A percentile compares a stretch with the other conserved stretches of the same genome.
phyloP scores from a whole-genome alignment of 2,113 vertebrate species.

The Phasianus colchicus region DNA sequence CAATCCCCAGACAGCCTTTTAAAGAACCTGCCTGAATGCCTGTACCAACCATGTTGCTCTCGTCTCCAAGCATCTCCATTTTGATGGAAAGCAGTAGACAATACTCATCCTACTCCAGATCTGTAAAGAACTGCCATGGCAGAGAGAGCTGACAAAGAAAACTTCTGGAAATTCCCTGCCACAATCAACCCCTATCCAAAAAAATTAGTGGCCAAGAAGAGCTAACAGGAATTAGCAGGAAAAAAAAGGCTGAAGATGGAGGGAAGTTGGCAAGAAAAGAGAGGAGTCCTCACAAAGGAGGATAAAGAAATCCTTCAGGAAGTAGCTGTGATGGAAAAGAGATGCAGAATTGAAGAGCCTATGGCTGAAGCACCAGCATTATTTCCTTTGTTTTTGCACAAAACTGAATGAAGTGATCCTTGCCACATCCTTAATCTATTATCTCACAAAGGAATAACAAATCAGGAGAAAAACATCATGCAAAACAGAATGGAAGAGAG shows the following conservation, averaged over 20 bases:
- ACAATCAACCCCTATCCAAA: neutral
- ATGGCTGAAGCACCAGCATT: neutral
- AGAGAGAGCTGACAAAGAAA: neutral
- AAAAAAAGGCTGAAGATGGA: neutral
- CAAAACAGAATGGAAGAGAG: neutral
- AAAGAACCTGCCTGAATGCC: neutral
- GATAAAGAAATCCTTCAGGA: neutral
- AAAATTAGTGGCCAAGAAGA: neutral
- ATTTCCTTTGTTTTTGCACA: neutral
- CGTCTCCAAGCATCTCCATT: neutral
- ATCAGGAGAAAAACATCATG: neutral
- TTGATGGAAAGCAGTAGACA: neutral
- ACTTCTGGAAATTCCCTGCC: neutral
- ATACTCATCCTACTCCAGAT: neutral
- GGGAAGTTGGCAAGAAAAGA: neutral
- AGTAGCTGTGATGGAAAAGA: neutral
- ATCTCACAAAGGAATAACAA: neutral
- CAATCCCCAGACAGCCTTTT: neutral
- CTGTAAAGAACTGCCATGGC: neutral
- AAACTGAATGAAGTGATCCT: neutral
- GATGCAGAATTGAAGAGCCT: neutral
- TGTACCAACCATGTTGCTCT: neutral
- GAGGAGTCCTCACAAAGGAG: neutral
- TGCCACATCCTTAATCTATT: neutral
- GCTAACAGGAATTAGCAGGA: neutral